Conservation (phyloP, 2,888 invertebrate genomes). For the Ellobium chinense region DNA sequence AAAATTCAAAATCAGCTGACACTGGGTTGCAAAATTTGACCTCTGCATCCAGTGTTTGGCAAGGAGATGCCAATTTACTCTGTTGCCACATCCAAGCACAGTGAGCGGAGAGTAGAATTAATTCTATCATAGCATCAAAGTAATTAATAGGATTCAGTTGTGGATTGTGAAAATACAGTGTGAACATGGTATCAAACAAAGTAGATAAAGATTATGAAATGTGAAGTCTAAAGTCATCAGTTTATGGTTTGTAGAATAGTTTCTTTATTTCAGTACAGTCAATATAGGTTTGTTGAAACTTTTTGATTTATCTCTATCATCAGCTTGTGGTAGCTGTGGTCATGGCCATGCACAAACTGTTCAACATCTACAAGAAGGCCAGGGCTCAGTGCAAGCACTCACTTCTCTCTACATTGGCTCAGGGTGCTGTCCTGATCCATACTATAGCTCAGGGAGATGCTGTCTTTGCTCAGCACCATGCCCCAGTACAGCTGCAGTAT, state of each 20-base stretch:
- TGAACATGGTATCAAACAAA: too few relatives aligned
- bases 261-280: neutral
- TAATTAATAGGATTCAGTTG: too few relatives aligned
- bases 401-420: slow-evolving; percentile 20
- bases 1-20: too few relatives aligned
- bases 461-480: slow-evolving; percentile 12
- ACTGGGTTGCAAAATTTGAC: too few relatives aligned
- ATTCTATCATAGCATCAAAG: too few relatives aligned
- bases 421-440: slow-evolving; percentile 23
- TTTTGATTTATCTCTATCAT: neutral
- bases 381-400: neutral
- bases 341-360: slow-evolving; percentile 18
- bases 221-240: neutral
- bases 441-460: slow-evolving; percentile 21
- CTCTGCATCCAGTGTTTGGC: too few relatives aligned
- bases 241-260: neutral
- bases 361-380: neutral
- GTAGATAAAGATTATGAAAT: neutral
- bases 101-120: too few relatives aligned
- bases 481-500: slow-evolving; percentile 14
- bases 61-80: too few relatives aligned
- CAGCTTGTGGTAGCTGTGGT: slow-evolving; percentile 25
- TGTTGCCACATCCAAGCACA: too few relatives aligned
- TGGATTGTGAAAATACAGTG: too few relatives aligned
- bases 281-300: too few relatives aligned